These are phyloP conservation scores for Serripes groenlandicus DNA, from an alignment of 2,888 invertebrate species.

Conservation along the genomic window DNA sequence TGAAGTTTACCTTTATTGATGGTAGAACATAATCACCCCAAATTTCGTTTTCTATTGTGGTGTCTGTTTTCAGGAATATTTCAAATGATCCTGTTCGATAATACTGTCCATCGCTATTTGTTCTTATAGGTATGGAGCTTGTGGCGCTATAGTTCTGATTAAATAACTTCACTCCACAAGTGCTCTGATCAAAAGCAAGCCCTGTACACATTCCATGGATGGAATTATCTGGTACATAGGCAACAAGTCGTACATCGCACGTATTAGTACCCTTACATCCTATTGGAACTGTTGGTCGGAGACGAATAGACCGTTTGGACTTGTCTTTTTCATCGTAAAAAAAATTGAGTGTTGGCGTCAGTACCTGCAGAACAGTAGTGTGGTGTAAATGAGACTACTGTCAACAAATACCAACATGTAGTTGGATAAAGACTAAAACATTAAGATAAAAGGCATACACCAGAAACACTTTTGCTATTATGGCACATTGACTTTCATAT, in stretches of 20 bases:
- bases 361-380: background rate
- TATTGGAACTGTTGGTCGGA: background rate
- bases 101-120: background rate
- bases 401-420: too few relatives aligned
- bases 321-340: background rate
- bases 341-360: background rate
- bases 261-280: background rate
- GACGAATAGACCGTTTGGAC: background rate
- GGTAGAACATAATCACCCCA: background rate
- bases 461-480: too few relatives aligned
- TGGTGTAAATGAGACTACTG: too few relatives aligned
- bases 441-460: too few relatives aligned
- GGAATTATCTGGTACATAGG: background rate
- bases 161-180: background rate
- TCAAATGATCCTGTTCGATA: background rate
- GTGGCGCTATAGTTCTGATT: background rate
- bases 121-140: background rate
- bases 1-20: background rate
- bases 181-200: background rate
- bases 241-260: background rate
- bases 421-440: too few relatives aligned
- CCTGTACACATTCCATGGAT: background rate
- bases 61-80: background rate
- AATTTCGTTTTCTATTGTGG: background rate
- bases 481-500: too few relatives aligned